These are phyloP conservation scores for Cheirogaleus medius DNA, from an alignment of 2,113 vertebrate genomes.

Conservation along the genomic window DNA sequence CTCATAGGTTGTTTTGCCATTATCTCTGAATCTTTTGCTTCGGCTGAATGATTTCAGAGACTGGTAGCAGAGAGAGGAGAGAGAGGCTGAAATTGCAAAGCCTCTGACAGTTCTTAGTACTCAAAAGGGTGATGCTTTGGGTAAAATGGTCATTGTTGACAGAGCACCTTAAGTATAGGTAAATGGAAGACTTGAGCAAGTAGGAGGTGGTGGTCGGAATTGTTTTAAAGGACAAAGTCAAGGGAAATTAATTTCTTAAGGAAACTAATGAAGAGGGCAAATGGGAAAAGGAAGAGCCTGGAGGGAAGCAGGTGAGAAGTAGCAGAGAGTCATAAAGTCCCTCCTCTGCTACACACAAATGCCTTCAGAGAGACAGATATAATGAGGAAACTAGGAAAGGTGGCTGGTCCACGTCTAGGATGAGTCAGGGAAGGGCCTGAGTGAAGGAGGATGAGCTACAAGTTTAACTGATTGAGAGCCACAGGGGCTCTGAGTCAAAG, in stretches of 20 bases:
- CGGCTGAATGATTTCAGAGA: conserved; percentile 19
- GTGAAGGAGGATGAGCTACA: neutral
- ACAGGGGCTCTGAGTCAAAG: neutral
- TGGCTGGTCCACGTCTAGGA: neutral
- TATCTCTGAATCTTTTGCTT: conserved; percentile 44
- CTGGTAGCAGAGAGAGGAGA: neutral
- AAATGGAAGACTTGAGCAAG: neutral
- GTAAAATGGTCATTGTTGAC: neutral
- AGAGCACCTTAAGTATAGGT: neutral
- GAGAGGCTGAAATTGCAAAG: neutral
- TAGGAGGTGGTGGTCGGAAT: neutral
- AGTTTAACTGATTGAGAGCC: neutral
- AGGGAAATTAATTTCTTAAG: neutral
- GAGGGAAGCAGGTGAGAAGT: neutral
- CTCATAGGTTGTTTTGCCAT: neutral
- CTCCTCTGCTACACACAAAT: no score
- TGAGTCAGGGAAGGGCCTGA: neutral
- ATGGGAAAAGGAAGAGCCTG: neutral
- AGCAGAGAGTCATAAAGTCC: neutral
- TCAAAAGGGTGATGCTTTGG: neutral
- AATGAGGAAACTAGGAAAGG: neutral
- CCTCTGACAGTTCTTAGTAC: neutral
- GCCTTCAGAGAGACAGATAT: neutral
- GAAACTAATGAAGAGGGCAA: neutral
- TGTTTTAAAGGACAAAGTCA: neutral